These are phyloP conservation scores for Scaptomyza caliginosa DNA, from an alignment of 2,888 invertebrate genomes.

Conservation along the genomic window DNA sequence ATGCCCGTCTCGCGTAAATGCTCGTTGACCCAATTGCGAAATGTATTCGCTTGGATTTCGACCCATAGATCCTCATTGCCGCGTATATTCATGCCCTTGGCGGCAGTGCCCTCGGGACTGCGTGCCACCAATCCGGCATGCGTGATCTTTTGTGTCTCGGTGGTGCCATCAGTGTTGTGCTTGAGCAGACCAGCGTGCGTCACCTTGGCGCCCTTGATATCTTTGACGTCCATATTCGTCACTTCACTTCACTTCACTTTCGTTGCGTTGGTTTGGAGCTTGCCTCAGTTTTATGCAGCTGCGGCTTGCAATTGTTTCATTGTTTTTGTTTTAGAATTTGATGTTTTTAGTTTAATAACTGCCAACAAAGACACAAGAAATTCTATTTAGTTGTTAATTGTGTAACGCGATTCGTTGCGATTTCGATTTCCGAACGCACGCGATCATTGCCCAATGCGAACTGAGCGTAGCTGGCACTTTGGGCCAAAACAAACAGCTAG, in stretches of 20 bases:
- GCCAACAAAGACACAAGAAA: slow-evolving; percentile 3
- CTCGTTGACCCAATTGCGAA: slow-evolving; percentile 99
- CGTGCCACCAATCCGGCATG: slow-evolving; percentile 94
- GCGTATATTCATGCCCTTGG: slow-evolving; percentile 97
- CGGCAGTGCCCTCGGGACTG: slow-evolving; percentile 96
- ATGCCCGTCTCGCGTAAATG: slow-evolving; percentile 89
- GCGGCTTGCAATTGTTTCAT: slow-evolving; percentile 41
- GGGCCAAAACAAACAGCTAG: slow-evolving; percentile 52
- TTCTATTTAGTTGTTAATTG: slow-evolving; percentile 39
- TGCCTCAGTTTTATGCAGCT: slow-evolving; percentile 41
- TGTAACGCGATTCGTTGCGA: slow-evolving; percentile 40
- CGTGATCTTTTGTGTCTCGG: slow-evolving; percentile 86
- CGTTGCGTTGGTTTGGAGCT: slow-evolving; percentile 14
- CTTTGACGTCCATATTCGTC: slow-evolving; percentile 83
- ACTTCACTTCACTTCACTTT: slow-evolving; percentile 31
- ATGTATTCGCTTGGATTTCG: slow-evolving; percentile 97
- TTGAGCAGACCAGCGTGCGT: slow-evolving; percentile 86
- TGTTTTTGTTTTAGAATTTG: slow-evolving; percentile 20
- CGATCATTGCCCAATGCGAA: slow-evolving; percentile 77
- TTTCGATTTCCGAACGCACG: slow-evolving; percentile 63
- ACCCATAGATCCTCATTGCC: slow-evolving; percentile 98
- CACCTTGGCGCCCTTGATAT: slow-evolving; percentile 85
- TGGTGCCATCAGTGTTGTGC: slow-evolving; percentile 86
- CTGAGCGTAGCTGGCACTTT: slow-evolving; percentile 64
- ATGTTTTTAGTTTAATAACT: not conserved